Conservation (phyloP, 2,797 vertebrate genomes). For the Sebastes hopkinsi region DNA sequence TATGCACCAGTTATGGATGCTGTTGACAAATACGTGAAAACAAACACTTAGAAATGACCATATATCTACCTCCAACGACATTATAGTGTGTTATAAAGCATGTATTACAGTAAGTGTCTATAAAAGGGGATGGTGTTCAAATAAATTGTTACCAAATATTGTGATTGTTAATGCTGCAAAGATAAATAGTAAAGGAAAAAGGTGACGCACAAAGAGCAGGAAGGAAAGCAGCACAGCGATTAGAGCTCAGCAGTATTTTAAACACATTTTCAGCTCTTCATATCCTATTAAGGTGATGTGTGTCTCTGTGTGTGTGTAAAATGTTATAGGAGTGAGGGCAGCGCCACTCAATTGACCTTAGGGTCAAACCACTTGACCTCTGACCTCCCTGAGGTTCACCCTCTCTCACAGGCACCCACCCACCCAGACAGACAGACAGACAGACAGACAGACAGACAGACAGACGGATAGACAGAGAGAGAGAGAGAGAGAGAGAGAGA, state of each 20-base stretch:
- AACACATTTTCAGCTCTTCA: constrained; percentile 79
- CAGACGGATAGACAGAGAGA: fast-evolving
- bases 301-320: constrained; percentile 43
- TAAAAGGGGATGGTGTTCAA: background rate
- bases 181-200: background rate
- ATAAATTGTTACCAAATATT: background rate
- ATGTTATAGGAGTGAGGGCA: constrained; percentile 67
- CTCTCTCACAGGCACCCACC: constrained; percentile 29
- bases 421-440: background rate
- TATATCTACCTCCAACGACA: background rate
- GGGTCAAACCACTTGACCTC: constrained; percentile 84
- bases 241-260: constrained; percentile 31
- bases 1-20: background rate
- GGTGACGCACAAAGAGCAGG: background rate
- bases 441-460: background rate
- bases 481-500: background rate
- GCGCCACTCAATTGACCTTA: constrained; percentile 81
- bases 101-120: no score
- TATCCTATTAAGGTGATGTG: constrained; percentile 65
- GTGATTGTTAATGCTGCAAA: background rate
- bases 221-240: background rate
- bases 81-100: background rate
- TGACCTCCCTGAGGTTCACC: constrained; percentile 60
- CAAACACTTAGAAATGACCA: background rate
- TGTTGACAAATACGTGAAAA: background rate